phyloP scores from a whole-genome alignment of 2,113 vertebrate species.

The Bubo scandiacus region DNA sequence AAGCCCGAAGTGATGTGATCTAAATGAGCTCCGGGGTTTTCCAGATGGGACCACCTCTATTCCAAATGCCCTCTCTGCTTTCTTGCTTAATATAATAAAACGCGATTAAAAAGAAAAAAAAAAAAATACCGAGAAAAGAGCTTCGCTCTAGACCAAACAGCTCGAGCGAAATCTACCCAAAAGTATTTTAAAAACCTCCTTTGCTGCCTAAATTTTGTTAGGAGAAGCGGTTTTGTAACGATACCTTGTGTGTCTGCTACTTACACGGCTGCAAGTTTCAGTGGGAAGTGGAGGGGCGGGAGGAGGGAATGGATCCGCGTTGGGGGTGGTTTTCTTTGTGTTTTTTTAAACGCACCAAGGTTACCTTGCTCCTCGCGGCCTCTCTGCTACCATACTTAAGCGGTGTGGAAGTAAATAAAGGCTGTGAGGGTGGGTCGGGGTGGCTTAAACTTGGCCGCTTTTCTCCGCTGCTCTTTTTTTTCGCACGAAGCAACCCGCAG shows the following conservation, averaged over 20 bases:
- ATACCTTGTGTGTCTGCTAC: background rate
- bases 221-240: background rate
- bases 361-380: background rate
- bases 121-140: background rate
- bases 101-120: background rate
- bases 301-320: background rate
- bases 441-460: background rate
- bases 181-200: background rate
- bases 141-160: background rate
- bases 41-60: slow-evolving; percentile 92
- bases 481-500: background rate
- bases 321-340: slow-evolving; percentile 4
- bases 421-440: background rate
- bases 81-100: slow-evolving; percentile 33
- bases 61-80: slow-evolving; percentile 37
- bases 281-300: background rate
- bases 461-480: background rate
- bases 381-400: background rate
- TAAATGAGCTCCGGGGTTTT: slow-evolving; percentile 90
- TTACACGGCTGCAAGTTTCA: slow-evolving; percentile 30
- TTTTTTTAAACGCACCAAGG: background rate
- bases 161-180: background rate
- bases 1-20: slow-evolving; percentile 87
- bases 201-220: background rate
- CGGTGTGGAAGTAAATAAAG: background rate